phyloP scores from a whole-genome alignment of 2,797 vertebrate species.

The Aeoliscus strigatus region DNA sequence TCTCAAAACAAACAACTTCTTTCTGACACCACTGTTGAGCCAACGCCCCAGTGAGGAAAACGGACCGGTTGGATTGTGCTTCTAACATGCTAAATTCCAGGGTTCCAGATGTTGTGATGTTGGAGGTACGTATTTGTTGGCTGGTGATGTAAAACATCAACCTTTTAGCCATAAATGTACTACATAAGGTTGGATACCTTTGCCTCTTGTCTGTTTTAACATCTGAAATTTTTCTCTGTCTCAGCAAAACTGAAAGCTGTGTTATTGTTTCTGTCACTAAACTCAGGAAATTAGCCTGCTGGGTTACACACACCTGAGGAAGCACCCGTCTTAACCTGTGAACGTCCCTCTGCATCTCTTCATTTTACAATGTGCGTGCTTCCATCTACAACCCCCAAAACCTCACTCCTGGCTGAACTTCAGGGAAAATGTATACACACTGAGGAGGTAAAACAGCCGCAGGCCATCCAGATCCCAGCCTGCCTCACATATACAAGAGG shows the following conservation, averaged over 20 bases:
- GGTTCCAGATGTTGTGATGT: no score
- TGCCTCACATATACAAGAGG: conserved; percentile 31
- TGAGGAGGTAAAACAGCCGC: conserved; percentile 23
- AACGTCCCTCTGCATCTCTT: conserved; percentile 29
- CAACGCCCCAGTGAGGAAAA: no score
- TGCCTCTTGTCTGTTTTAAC: conserved; percentile 11
- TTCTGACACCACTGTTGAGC: no score
- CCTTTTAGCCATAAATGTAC: no score
- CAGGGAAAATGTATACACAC: conserved; percentile 50
- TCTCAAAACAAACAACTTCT: no score
- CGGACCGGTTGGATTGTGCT: no score
- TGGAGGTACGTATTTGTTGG: no score
- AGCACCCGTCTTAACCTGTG: conserved; percentile 7
- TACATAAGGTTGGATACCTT: no score
- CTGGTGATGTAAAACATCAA: no score
- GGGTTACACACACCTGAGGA: conserved; percentile 32
- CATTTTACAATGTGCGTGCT: conserved; percentile 47
- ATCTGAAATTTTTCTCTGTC: conserved; percentile 4
- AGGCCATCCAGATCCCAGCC: conserved; percentile 16
- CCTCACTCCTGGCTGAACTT: conserved; percentile 56
- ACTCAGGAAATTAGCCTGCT: conserved; percentile 8
- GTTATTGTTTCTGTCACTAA: conserved; percentile 4
- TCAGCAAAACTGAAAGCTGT: conserved; percentile 10
- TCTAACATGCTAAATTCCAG: no score
- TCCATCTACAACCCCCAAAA: conserved; percentile 12